Percentiles rank a stretch among this genome's conserved stretches.
These are phyloP conservation scores for Xerus inauris DNA, from an alignment of 2,113 vertebrate species.

Conservation along the genomic window DNA sequence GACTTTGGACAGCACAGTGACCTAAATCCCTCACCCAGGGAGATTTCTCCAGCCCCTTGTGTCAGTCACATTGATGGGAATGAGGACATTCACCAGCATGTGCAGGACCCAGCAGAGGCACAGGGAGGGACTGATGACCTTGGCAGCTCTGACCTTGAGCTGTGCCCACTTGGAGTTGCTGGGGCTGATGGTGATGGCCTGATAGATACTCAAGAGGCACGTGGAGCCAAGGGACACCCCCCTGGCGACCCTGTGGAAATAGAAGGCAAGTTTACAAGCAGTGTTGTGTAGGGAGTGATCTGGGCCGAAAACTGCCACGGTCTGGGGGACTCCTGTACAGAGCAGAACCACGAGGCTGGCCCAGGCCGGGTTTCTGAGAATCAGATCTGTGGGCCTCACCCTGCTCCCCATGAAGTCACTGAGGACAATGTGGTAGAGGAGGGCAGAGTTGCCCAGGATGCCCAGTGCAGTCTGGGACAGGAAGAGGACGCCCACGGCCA, in stretches of 20 bases:
- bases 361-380: not conserved
- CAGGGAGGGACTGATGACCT: too few relatives aligned
- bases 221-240: too few relatives aligned
- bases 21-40: not conserved
- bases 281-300: not conserved
- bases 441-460: not conserved
- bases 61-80: not conserved
- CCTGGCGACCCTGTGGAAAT: too few relatives aligned
- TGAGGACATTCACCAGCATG: not conserved
- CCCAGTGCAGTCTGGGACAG: not conserved
- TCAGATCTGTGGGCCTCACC: not conserved
- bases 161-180: too few relatives aligned
- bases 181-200: too few relatives aligned
- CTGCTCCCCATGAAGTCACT: too few relatives aligned
- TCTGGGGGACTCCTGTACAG: not conserved
- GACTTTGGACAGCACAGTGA: not conserved
- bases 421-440: too few relatives aligned
- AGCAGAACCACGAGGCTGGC: not conserved
- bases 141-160: too few relatives aligned
- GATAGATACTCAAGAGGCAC: too few relatives aligned
- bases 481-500: not conserved
- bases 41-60: not conserved
- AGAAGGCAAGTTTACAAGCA: too few relatives aligned
- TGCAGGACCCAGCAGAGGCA: not conserved
- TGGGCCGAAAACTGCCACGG: not conserved